Conservation (phyloP, 2,113 vertebrate genomes). For the Tylochromis polylepis region DNA sequence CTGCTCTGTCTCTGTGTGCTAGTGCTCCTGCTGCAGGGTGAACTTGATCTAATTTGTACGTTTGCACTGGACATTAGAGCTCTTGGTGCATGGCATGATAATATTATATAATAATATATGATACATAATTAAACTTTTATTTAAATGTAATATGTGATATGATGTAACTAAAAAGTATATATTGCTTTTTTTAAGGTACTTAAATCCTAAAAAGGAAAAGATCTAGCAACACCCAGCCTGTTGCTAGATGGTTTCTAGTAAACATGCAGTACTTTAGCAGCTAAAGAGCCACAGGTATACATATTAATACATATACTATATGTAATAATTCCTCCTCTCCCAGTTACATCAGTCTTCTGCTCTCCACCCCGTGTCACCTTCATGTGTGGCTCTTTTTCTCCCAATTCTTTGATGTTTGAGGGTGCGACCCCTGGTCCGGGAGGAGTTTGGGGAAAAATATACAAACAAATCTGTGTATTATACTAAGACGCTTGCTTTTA, state of each 20-base stretch:
- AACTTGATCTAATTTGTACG: not conserved
- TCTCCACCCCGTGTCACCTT: not conserved
- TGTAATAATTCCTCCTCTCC: not conserved
- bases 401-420: not conserved
- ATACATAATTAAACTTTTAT: not conserved
- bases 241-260: not conserved
- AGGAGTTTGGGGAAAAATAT: rapidly evolving
- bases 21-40: not conserved
- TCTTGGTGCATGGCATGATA: not conserved
- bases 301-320: rapidly evolving
- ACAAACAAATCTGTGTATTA: rapidly evolving
- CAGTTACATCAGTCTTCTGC: not conserved
- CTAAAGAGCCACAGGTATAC: not conserved
- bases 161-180: not conserved
- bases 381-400: no score
- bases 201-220: not conserved
- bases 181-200: not conserved
- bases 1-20: not conserved
- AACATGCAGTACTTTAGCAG: not conserved
- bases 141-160: not conserved
- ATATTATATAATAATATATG: no score
- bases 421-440: rapidly evolving
- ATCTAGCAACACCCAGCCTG: no score
- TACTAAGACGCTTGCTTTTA: not conserved
- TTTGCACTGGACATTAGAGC: not conserved